These are phyloP conservation scores for Holothuria leucospilota DNA, from an alignment of 53 echinoderm and acorn worm genomes.

Conservation along the genomic window DNA sequence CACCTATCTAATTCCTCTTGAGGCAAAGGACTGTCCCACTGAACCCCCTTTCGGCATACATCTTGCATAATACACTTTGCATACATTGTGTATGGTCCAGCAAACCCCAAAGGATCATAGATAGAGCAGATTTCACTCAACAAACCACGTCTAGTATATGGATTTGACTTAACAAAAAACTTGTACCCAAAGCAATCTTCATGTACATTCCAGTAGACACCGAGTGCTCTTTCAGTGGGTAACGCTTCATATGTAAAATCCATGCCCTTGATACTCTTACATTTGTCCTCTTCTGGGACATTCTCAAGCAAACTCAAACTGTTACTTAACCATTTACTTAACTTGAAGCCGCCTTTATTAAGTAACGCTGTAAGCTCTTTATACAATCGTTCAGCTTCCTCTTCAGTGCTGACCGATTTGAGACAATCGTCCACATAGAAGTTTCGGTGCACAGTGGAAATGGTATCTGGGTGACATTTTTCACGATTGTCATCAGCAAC, in stretches of 20 bases:
- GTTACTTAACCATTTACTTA: constrained; percentile 57
- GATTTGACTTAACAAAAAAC: constrained; percentile 5
- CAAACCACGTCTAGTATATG: constrained; percentile 43
- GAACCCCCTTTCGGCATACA: background rate
- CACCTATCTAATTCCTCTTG: constrained; percentile 7
- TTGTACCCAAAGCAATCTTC: constrained; percentile 38
- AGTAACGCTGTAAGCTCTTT: constrained; percentile 9
- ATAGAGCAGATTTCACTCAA: constrained; percentile 22
- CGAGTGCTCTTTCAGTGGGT: constrained; percentile 53
- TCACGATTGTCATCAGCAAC: background rate
- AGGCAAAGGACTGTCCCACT: constrained; percentile 41
- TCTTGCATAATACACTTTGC: constrained; percentile 50
- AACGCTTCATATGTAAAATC: constrained; percentile 55
- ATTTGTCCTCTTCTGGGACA: constrained; percentile 44
- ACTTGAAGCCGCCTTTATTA: constrained; percentile 30
- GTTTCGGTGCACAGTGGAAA: background rate
- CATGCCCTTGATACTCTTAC: constrained; percentile 40
- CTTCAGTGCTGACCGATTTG: background rate
- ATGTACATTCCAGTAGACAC: constrained; percentile 47
- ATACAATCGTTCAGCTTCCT: background rate
- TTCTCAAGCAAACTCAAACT: constrained; percentile 24
- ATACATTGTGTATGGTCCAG: constrained; percentile 49
- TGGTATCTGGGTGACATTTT: background rate
- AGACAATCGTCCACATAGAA: constrained; percentile 36
- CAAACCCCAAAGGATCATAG: constrained; percentile 42